phyloP scores from a whole-genome alignment of 1,140 invertebrate species.

The Pararge aegeria region DNA sequence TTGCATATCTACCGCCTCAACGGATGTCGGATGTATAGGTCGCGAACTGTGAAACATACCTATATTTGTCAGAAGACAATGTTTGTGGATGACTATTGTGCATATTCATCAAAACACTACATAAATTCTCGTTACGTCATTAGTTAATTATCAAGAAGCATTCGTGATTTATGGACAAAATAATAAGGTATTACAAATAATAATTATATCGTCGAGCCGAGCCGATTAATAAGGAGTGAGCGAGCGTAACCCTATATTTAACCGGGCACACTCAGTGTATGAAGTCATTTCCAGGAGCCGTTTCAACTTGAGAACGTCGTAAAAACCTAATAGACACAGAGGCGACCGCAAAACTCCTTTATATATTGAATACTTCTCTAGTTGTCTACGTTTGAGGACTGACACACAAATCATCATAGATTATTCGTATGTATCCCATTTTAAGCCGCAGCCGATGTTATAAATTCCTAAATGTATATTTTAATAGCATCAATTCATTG shows the following conservation, averaged over 20 bases:
- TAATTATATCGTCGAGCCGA: background rate
- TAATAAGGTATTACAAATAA: background rate
- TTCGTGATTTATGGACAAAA: background rate
- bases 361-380: background rate
- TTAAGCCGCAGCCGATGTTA: too few relatives aligned
- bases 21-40: background rate
- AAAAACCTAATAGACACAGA: slow-evolving; percentile 34
- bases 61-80: background rate
- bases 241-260: slow-evolving; percentile 24
- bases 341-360: slow-evolving; percentile 1
- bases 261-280: slow-evolving; percentile 21
- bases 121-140: background rate
- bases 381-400: background rate
- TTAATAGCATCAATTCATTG: too few relatives aligned
- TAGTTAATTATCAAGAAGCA: slow-evolving; percentile 1
- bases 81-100: background rate
- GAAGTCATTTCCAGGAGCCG: slow-evolving; percentile 39
- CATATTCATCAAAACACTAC: background rate
- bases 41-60: background rate
- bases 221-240: slow-evolving; percentile 9
- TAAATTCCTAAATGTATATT: too few relatives aligned
- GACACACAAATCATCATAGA: too few relatives aligned
- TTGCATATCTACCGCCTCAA: background rate
- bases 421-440: too few relatives aligned
- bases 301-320: slow-evolving; percentile 39